Conservation (phyloP, 1,140 invertebrate species). For the Ctenoplectra terminalis region DNA sequence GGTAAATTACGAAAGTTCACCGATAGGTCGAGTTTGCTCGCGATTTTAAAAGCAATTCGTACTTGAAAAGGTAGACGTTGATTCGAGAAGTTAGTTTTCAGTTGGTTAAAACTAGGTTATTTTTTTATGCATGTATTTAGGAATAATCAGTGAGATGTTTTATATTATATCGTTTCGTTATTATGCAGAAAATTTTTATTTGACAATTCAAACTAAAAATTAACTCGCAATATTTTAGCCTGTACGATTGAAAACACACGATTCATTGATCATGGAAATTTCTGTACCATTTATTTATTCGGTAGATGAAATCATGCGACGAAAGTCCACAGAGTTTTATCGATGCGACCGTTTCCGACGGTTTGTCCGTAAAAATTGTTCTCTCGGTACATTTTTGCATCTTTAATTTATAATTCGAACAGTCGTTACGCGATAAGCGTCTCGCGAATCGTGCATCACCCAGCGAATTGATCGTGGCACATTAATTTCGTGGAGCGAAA, state of each 20-base stretch:
- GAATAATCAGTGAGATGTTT: not conserved
- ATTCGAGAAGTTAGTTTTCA: not conserved
- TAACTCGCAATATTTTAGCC: too few species aligned
- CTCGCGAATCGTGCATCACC: conserved; percentile 1
- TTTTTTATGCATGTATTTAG: not conserved
- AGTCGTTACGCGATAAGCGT: not conserved
- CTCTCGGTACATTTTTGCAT: not conserved
- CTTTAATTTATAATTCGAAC: not conserved
- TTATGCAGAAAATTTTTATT: too few species aligned
- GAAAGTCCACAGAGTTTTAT: not conserved
- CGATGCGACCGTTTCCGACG: not conserved
- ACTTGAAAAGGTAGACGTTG: not conserved
- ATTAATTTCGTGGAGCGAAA: conserved; percentile 22
- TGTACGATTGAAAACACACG: too few species aligned
- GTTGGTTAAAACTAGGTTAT: not conserved
- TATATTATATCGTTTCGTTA: too few species aligned
- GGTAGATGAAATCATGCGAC: too few species aligned
- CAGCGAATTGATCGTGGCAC: conserved; percentile 15
- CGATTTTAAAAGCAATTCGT: conserved; percentile 25
- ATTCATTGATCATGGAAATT: not conserved
- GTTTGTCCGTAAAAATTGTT: not conserved
- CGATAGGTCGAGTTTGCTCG: not conserved
- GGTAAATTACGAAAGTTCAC: conserved; percentile 38
- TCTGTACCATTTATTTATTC: not conserved
- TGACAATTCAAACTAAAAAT: too few species aligned